Evolutionary conservation across 1,140 invertebrate species (phyloP), one percentile per base, ranked within the genome.

Genomic region (Lycorma delicatula): DNA sequence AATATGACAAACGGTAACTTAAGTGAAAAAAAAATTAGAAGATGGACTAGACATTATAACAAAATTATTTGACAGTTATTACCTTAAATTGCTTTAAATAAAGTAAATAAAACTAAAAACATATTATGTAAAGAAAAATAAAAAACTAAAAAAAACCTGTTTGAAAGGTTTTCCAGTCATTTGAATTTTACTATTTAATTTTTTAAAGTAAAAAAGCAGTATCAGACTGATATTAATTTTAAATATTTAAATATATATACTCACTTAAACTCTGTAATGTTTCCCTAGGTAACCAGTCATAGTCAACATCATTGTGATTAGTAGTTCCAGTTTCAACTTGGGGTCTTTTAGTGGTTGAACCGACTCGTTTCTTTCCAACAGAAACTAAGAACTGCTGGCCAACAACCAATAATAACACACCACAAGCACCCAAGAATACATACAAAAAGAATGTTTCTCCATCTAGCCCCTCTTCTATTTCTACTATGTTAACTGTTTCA

Each of bases 371-470:
- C 61, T 72, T 77, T 63, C 83, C 88, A 63, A 90, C 83, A 18
- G 86, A 90, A 46, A 85, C 84, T 9, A 97, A 72, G 12, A 89
- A 84, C 71, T 98, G 93, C 70, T 98, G 92, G 16, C 89, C 91
- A 59, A 89, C 81, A 44, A 98, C 89, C 25, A 97, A 75, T 2
- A 92, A 76, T 11, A 98, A 75, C 36, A 97, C 85, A 31, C 86
- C 84, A 58, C 92, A 85, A 13, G 92, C 95, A 41, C 87, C 88
- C 38, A 98, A 77, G 75, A 98, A 90, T 36, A 98, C 81, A 67
- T 98, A 98, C 47, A 98, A 75, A 82, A 99, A 98, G 77, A 98
- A 91, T 25, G 95, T 98, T 81, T 99, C 97, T 36, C 93, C 93
- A 75, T 98, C 95, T 13, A 99, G 78, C 59, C 94, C 94, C 74